Percentiles rank a stretch among this genome's conserved stretches.
These are phyloP conservation scores for Myiozetetes cayanensis DNA, from an alignment of 2,113 vertebrate genomes.

Conservation along the genomic window DNA sequence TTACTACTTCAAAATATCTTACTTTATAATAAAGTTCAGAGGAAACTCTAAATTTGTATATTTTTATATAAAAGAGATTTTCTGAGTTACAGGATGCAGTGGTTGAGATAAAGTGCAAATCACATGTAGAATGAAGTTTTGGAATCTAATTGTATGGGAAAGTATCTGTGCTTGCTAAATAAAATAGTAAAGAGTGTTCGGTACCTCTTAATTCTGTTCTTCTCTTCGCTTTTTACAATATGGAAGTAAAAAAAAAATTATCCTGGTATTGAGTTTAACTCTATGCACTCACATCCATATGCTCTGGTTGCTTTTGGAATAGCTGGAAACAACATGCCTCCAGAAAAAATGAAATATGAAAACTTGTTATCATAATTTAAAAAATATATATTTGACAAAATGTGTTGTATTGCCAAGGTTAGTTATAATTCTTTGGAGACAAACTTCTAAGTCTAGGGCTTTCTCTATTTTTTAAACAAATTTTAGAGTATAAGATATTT, in stretches of 20 bases:
- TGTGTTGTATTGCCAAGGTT: not conserved
- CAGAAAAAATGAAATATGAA: not conserved
- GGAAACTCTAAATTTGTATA: not conserved
- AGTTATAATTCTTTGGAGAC: not conserved
- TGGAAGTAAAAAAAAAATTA: not conserved
- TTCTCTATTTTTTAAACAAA: not conserved
- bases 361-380: not conserved
- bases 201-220: not conserved
- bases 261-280: not conserved
- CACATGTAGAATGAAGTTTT: not conserved
- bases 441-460: not conserved
- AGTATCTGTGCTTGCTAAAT: not conserved
- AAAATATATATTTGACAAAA: not conserved
- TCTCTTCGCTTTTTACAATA: not conserved
- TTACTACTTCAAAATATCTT: not conserved
- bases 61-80: not conserved
- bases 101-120: not conserved
- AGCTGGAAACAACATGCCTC: not conserved
- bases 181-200: not conserved
- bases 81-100: not conserved
- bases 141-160: not conserved
- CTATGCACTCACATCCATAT: accelerated
- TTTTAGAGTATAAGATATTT: not conserved
- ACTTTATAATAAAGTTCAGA: not conserved
- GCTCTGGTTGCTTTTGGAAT: not conserved